Base-by-base conservation (phyloP, 1,140 invertebrate species). In the Drosophila kanapiae region DNA sequence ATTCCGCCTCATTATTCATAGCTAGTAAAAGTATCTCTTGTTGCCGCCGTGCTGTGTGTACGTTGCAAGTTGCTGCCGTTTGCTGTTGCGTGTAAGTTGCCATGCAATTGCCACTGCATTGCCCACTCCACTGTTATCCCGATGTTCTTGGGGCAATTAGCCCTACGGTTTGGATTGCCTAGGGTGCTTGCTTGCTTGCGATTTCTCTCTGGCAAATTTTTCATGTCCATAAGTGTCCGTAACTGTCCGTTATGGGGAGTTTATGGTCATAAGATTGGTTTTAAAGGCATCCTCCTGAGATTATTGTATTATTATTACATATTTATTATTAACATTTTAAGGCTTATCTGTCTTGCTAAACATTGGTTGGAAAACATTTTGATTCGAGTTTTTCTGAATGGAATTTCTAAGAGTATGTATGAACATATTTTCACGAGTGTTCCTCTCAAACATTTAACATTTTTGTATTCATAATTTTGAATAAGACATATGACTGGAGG, bases 1-100 rank as follows among this genome's bases (percentile, higher is more conserved):
- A 74, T 70, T 49, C 57, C 48, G 67, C 53, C 80, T 82, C 79
- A 86, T 86, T 82, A 76, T 87, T 87, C 83, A 86, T 82, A 79
- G 78, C 79, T 87, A 80, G 72, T 77, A 75, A 86, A 79, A 82
- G 23, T 48, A 18, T 56, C 75, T 62, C 71, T 49, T 43, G 48
- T 76, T 42, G 47, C 65, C 37, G 40, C 16, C 6, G n/a, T 6
- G 27, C 48, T 47, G 11, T 47, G 43, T 23, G 23, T 23, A 23
- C 23, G 49, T 35, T 56, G 53, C 18, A 8, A 14, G 51, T 13
- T 47, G 76, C 35, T 54, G 59, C 10, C 42, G 18, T 2, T 42
- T 76, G 45, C 27, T 67, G 61, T 81, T 85, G 82, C 82, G 77
- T 78, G 80, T 72, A 71, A 65, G 80, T 67, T 75, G 75, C 61